These are phyloP conservation scores for Lemur catta DNA, from an alignment of 2,797 vertebrate species.

Conservation along the genomic window DNA sequence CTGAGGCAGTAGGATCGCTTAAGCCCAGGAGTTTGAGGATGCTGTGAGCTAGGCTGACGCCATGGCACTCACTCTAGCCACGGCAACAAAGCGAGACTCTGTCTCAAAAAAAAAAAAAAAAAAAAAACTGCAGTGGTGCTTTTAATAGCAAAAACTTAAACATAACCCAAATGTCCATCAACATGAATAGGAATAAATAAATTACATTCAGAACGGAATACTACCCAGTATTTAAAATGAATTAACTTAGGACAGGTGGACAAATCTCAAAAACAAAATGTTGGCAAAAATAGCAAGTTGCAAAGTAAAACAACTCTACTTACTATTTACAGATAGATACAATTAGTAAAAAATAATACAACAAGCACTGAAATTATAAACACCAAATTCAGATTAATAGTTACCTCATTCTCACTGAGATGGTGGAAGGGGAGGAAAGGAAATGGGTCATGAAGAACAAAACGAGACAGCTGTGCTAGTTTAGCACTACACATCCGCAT, in stretches of 20 bases:
- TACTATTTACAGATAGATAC: not conserved
- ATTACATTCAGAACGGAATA: slow-evolving; percentile 2
- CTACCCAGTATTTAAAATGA: not conserved
- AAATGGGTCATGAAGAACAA: not conserved
- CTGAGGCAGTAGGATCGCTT: too few species aligned
- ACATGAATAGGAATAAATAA: not conserved
- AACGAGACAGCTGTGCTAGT: not conserved
- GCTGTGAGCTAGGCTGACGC: too few species aligned
- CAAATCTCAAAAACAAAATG: slow-evolving; percentile 12
- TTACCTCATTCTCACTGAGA: not conserved
- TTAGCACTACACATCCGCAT: not conserved
- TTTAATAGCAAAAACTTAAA: not conserved
- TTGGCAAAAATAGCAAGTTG: not conserved
- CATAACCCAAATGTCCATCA: not conserved
- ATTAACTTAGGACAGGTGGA: not conserved
- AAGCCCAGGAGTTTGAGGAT: too few species aligned
- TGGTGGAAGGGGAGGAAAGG: not conserved
- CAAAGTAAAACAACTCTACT: slow-evolving; percentile 4
- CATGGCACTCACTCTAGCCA: too few species aligned
- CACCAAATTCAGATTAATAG: not conserved
- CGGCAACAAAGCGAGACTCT: too few species aligned
- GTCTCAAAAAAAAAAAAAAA: too few species aligned
- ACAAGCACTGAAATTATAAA: not conserved
- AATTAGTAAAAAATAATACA: not conserved
- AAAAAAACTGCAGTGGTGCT: not conserved